Conservation (phyloP, 2,888 invertebrate species). For the Lacanobia wlatinum region DNA sequence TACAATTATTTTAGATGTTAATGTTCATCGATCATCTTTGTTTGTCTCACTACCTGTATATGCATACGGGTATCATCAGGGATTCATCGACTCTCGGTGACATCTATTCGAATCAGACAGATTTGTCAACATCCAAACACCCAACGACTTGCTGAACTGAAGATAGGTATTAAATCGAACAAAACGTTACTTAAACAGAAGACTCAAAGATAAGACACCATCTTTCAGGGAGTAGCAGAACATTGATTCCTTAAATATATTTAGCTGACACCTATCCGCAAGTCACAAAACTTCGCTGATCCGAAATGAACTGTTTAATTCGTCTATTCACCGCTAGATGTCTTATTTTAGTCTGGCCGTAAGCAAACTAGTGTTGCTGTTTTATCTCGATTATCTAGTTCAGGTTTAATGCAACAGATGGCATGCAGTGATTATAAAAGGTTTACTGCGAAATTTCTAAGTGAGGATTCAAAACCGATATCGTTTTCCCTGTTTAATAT, state of each 20-base stretch:
- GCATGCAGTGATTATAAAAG: neutral
- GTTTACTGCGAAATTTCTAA: neutral
- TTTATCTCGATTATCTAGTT: constrained; percentile 8
- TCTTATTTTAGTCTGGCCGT: neutral
- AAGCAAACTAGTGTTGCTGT: neutral
- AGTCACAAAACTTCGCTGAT: neutral
- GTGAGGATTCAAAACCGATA: neutral
- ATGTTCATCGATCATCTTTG: too few relatives aligned
- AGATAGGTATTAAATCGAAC: too few relatives aligned
- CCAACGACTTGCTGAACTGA: neutral
- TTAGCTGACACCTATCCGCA: constrained; percentile 25
- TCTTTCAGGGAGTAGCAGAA: constrained; percentile 12
- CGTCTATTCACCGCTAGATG: constrained; percentile 33
- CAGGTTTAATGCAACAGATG: constrained; percentile 19
- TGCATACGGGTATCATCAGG: neutral
- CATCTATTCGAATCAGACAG: neutral
- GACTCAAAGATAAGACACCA: neutral
- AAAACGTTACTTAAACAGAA: too few relatives aligned
- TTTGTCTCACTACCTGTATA: neutral
- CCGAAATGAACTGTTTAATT: neutral
- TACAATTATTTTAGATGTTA: too few relatives aligned
- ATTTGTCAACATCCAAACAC: neutral
- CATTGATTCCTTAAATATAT: neutral
- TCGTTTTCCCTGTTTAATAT: neutral
- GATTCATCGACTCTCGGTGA: neutral